These are phyloP conservation scores for Eupithecia pulchellata DNA, from an alignment of 2,888 invertebrate species.

Conservation along the genomic window DNA sequence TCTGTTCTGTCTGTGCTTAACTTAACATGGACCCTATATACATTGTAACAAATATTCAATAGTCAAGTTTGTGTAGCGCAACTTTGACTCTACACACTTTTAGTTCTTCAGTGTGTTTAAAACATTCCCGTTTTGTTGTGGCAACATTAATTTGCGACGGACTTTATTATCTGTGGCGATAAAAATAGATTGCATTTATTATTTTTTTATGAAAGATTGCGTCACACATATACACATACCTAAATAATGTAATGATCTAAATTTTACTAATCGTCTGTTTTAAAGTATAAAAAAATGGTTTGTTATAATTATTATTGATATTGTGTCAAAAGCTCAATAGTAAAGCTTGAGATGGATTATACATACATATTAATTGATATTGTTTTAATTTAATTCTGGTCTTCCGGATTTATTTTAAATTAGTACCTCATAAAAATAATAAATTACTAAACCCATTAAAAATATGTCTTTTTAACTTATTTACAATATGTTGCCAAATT, in stretches of 20 bases:
- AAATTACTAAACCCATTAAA: conserved; percentile 29
- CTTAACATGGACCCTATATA: not conserved
- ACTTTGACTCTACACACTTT: not conserved
- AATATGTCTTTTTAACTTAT: conserved; percentile 31
- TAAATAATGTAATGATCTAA: conserved; percentile 41
- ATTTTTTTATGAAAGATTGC: conserved; percentile 44
- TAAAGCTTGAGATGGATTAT: conserved; percentile 47
- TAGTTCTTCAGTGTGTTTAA: not conserved
- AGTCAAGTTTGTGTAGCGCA: conserved; percentile 4
- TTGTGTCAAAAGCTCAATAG: conserved; percentile 80
- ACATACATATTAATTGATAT: conserved; percentile 18
- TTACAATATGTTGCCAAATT: conserved; percentile 46
- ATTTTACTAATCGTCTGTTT: conserved; percentile 56
- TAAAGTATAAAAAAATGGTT: conserved; percentile 69
- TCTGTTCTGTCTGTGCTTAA: not conserved
- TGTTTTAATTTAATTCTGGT: conserved; percentile 46
- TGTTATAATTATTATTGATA: conserved; percentile 55
- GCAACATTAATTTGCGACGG: not conserved
- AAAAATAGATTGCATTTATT: not conserved
- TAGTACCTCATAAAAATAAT: conserved; percentile 28
- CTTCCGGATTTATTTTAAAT: conserved; percentile 56
- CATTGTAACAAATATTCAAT: not conserved
- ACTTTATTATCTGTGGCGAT: too few relatives aligned
- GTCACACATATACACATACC: conserved; percentile 45
- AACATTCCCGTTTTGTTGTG: conserved; percentile 1